Evolutionary conservation across 2,797 vertebrate species (phyloP), one percentile per base, ranked within the genome.

Genomic region (Acropternis orthonyx): DNA sequence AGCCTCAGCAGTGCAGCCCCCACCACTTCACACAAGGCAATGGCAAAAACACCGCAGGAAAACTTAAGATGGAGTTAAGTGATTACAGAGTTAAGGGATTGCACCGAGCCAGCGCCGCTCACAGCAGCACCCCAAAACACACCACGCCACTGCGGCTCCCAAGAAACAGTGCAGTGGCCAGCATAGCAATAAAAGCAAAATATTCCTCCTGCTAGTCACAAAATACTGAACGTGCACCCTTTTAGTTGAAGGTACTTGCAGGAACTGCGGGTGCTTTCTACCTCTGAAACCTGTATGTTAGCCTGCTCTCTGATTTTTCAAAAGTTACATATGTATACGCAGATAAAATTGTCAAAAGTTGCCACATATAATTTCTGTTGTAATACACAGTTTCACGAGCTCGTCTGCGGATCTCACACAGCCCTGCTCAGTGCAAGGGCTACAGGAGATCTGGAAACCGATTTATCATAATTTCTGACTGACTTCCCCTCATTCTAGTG

Each of bases 81-180:
- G 23, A 28, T 13, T 39, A 19, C 12, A 19, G 36, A 59, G 49
- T 51, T 51, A 27, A 27, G 18, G 20, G 24, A 30, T 11, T 37
- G 16, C 30, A 43, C 21, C 4, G 3, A 30, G 18, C 46, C 63
- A 52, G 56, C 2, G 1, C 59, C 20, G 32, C 59, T 55, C 48
- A 36, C 4, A 2, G 20, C 4, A 26, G 30, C 16, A 3, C 56
- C 36, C 32, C 3, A 1, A 22, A 79, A 54, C 21, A 30, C 17
- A 7, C 14, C 32, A 8, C 0, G 0, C 28, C 44, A 49, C 39
- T 17, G 43, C 0, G 1, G 34, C 52, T 82, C 36, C 61, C 1
- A 1, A 55, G 44, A 27, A 22, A 30, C 0, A 0, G 23, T 5
- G 0, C 0, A 0, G 1, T 30, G 30, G 20, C 28, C 23, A 7